Evolutionary conservation across 2,797 vertebrate species (phyloP).

Genomic region (Steatocranus sp.): DNA sequence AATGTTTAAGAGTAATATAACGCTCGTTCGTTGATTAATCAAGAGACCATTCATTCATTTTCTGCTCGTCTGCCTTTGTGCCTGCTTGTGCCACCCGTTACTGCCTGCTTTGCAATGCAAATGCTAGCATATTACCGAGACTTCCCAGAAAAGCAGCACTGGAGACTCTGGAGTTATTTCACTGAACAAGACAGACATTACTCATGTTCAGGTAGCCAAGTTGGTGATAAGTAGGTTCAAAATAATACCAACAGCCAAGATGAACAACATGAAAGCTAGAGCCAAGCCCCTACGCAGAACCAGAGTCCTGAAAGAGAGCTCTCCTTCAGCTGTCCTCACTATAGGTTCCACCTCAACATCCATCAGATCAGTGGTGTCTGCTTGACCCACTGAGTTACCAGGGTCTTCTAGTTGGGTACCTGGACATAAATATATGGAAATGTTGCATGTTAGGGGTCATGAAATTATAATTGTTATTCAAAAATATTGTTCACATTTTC

Average conservation of each 20-base stretch:
- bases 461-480: neutral
- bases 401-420: neutral
- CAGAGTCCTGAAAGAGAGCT: slow-evolving; percentile 44
- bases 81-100: neutral
- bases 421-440: slow-evolving; percentile 6
- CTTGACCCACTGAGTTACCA: neutral
- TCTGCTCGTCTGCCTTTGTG: neutral
- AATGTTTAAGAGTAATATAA: neutral
- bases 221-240: slow-evolving; percentile 54
- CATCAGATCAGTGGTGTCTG: neutral
- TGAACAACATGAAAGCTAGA: slow-evolving; percentile 59
- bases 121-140: neutral
- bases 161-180: neutral
- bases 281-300: slow-evolving; percentile 60
- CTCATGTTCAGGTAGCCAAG: slow-evolving; percentile 27
- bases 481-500: neutral
- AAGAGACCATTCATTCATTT: neutral
- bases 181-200: neutral
- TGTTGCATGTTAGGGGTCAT: neutral
- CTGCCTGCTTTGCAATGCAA: neutral
- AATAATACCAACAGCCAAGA: slow-evolving; percentile 74
- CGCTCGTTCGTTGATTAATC: neutral
- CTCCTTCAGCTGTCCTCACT: neutral
- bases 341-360: neutral
- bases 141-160: neutral